These are phyloP conservation scores for Pogonomyrmex californicus DNA, from an alignment of 1,140 invertebrate species.

Conservation along the genomic window DNA sequence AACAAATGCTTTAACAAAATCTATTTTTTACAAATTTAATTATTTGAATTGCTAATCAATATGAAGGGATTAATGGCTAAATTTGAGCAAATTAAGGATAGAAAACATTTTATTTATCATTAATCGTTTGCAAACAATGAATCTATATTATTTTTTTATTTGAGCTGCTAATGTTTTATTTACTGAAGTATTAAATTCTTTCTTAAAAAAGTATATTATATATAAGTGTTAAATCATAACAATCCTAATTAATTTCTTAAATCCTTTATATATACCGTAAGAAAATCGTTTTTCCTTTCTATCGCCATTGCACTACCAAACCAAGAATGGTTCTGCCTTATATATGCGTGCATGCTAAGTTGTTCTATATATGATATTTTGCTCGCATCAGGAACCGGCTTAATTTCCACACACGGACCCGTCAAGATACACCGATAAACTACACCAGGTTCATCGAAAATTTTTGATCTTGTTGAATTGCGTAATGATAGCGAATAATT, in stretches of 20 bases:
- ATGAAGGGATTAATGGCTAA: too few relatives aligned
- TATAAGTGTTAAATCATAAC: not conserved
- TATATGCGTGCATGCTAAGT: slow-evolving; percentile 13
- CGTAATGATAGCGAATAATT: slow-evolving; percentile 66
- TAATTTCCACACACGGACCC: slow-evolving; percentile 29
- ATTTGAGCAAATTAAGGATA: too few relatives aligned
- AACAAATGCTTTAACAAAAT: not conserved
- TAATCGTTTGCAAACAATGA: too few relatives aligned
- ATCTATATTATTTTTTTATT: too few relatives aligned
- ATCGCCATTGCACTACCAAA: slow-evolving; percentile 76
- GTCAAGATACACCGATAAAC: slow-evolving; percentile 73
- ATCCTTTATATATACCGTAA: slow-evolving; percentile 66
- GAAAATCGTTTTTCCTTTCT: slow-evolving; percentile 54
- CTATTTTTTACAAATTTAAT: not conserved
- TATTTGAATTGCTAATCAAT: not conserved
- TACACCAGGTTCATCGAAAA: slow-evolving; percentile 74
- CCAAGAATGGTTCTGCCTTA: slow-evolving; percentile 72
- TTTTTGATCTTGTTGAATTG: not conserved
- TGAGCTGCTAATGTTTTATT: not conserved
- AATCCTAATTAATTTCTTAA: not conserved
- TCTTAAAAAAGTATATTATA: not conserved
- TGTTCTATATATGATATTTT: slow-evolving; percentile 56
- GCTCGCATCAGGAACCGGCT: slow-evolving; percentile 23
- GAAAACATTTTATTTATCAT: too few relatives aligned
- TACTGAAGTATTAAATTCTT: not conserved